Base-by-base conservation (phyloP, 2,888 invertebrate species). In the Epistrophella euchroma region DNA sequence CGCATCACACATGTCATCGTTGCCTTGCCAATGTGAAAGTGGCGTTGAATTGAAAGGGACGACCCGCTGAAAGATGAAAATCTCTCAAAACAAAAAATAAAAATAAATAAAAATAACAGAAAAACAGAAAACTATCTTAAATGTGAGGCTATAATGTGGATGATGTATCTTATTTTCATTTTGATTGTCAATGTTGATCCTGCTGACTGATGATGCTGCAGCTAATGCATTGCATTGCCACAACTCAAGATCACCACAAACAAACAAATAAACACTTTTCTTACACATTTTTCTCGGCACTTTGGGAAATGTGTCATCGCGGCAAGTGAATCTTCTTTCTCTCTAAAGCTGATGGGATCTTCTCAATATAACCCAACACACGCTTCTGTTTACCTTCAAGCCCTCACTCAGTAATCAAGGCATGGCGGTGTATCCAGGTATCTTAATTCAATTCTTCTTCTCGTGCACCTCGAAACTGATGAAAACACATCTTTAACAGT, bases 401-500 rank as follows among this genome's bases (percentile, higher is more conserved):
- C 25, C 56, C 77, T 76, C 85, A 64, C 55, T 43, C 52, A 62
- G 68, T 73, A 75, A 84, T 71, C 75, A 80, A 84, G 37, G 81
- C 73, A 81, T 32, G 32, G 17, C n/a, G 37, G 22, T 22, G 15
- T 50, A 15, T 6, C 15, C 1, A 5, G 13, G 77, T 71, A 58
- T 71, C 82, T 82, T 70, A 73, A 86, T 86, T 73, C 45, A 73
- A 86, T 86, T 28, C 4, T 28, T 28, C 28, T 28, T 64, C 50
- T 50, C 40, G 55, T 10, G 47, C 68, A 71, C 37, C 45, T 47
- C 50, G 35, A 73, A 73, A 40, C 52, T 19, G 62, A 74, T 77
- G 45, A 68, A 72, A 80, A 76, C 64, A n/a, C 84, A 71, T 68
- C 62, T 60, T 60, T 56, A 85, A 85, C 80, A 81, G 81, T 86